Evolutionary conservation across 1,140 invertebrate genomes (phyloP), one percentile per base, ranked within the genome.

Genomic region (Drosophila kohkoa): DNA sequence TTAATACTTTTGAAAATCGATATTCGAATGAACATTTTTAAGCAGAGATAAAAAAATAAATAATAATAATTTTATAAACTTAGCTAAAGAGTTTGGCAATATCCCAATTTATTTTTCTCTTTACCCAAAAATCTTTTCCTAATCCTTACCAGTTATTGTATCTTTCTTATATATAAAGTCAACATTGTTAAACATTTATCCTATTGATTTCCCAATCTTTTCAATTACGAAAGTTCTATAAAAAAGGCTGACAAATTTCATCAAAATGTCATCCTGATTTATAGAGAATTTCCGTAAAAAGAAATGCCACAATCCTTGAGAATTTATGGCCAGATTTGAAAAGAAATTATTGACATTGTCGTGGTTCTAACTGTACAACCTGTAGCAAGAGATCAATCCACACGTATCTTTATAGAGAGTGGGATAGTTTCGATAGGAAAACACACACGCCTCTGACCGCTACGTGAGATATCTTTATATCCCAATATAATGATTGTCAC

Each of bases 401-500:
- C 28, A 49, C 51, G 51, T 49, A 38, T 62, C 32, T 25, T 25
- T 25, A 25, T n/a, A n/a, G n/a, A n/a, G n/a, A n/a, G n/a, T n/a
- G n/a, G n/a, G n/a, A n/a, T n/a, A n/a, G n/a, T n/a, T n/a, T n/a
- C n/a, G 13, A 60, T 60, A 41, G 20, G 35, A 62, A 38, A 38
- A 69, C 30, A 15, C 38, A 55, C 45, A 48, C 69, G 13, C 16
- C 20, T 15, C n/a, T 49, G 30, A 41, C n/a, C 15, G 43, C 30
- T 74, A 75, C 72, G 72, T 75, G 72, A 69, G 48, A 55, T 57
- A 69, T 62, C 57, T 54, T 55, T 41, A 48, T 41, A 55, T 45
- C 13, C 57, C 69, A 62, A 25, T 58, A 35, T 64, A 41, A 35
- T 82, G 67, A 71, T 62, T 52, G 83, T 86, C 82, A 86, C 82